phyloP scores from a whole-genome alignment of 2,888 invertebrate species.

The Acrocera orbiculus region DNA sequence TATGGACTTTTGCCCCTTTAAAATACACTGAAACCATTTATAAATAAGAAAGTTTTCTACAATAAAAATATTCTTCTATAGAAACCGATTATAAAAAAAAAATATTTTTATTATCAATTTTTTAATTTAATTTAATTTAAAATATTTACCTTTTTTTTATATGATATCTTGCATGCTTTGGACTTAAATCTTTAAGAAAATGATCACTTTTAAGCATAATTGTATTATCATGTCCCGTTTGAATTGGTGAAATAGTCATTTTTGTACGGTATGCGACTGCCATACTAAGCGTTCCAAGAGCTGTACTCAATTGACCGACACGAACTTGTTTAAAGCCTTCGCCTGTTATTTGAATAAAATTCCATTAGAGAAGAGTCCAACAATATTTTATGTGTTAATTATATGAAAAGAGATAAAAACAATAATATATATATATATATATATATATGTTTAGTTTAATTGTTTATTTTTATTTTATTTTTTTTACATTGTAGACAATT shows the following conservation, averaged over 20 bases:
- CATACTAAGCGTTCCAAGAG: slow-evolving; percentile 66
- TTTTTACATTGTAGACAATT: too few relatives aligned
- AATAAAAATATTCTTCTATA: too few relatives aligned
- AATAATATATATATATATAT: too few relatives aligned
- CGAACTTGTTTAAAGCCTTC: slow-evolving; percentile 62
- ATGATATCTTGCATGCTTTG: slow-evolving; percentile 40
- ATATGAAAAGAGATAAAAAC: too few relatives aligned
- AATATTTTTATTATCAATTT: too few relatives aligned
- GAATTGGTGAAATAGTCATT: slow-evolving; percentile 75
- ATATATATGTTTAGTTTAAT: too few relatives aligned
- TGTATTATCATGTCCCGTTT: slow-evolving; percentile 44
- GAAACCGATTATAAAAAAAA: too few relatives aligned
- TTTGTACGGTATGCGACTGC: slow-evolving; percentile 78
- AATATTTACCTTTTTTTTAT: slow-evolving; percentile 35
- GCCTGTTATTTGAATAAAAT: slow-evolving; percentile 33
- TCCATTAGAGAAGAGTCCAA: background rate
- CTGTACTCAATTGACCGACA: slow-evolving; percentile 75
- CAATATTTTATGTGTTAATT: too few relatives aligned
- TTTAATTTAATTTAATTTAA: background rate
- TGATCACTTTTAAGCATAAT: slow-evolving; percentile 86
- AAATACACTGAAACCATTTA: too few relatives aligned
- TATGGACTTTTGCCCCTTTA: too few relatives aligned
- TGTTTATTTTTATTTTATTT: too few relatives aligned
- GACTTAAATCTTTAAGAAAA: slow-evolving; percentile 58
- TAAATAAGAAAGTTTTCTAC: too few relatives aligned